Base-by-base conservation (phyloP, 2,888 invertebrate species). In the Thyatira batis region DNA sequence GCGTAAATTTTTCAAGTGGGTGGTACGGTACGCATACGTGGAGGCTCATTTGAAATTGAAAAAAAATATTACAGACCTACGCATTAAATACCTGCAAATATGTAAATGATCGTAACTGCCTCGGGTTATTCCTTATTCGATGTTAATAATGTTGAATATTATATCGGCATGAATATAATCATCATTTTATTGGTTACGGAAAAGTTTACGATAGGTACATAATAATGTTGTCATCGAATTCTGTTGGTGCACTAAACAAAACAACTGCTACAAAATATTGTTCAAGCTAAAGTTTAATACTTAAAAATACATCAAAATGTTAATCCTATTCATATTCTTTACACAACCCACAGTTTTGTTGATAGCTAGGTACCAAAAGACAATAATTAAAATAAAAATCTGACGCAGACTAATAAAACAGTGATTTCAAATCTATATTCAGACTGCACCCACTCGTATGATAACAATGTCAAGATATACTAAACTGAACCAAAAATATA, bases 81-180 rank as follows among this genome's bases (percentile, higher is more conserved):
- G 51, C 25, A 48, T 54, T 51, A 54, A 57, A 58, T 55, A 63
- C 62, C 59, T 60, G 60, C 61, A 52, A 55, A 66, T 58, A 68
- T 64, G 61, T 60, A 63, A 63, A 66, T 61, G 50, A 57, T 54
- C 53, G 50, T 62, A 63, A 55, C 50, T 48, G 54, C 63, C 61
- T 60, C 58, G 58, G 45, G 51, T 50, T 33, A 46, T 52, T 45
- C 63, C 62, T 58, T 63, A 60, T 59, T 62, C 56, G 57, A 63
- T 59, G 61, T 13, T n/a, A 33, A n/a, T n/a, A n/a, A 30, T 30
- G 11, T 30, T 30, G 9, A 23, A 4, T 11, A 3, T 4, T 13
- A 13, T 13, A 3, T 13, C 4, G 5, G 13, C 11, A 30, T 33
- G 10, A 33, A 5, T 39, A 4, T 39, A 39, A 17, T 39, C 5